These are phyloP conservation scores for Geophilus truncorum DNA, from an alignment of 2,888 invertebrate species.

Conservation along the genomic window DNA sequence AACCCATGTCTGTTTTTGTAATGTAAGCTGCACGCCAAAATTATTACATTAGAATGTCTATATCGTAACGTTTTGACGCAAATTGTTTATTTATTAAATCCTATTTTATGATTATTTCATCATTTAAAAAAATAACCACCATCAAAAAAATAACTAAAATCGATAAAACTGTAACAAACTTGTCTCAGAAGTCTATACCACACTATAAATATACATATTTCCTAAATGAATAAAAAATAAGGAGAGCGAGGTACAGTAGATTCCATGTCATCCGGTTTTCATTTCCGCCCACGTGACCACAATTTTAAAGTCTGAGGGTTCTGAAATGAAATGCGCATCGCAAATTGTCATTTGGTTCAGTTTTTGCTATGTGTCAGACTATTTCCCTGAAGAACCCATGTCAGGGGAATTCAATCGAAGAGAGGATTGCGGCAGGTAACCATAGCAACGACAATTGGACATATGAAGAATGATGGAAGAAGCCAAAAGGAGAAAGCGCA, in stretches of 20 bases:
- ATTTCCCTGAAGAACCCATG: conserved; percentile 12
- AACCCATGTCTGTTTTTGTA: too few species aligned
- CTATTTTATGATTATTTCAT: too few species aligned
- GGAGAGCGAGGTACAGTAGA: too few species aligned
- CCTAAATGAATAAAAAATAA: not conserved
- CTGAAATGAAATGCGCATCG: conserved; percentile 11
- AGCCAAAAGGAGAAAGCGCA: not conserved
- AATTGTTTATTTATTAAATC: too few species aligned
- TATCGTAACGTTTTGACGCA: too few species aligned
- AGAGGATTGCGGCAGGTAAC: conserved; percentile 2
- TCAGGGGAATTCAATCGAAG: conserved; percentile 4
- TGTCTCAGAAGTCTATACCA: too few species aligned
- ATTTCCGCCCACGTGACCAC: not conserved
- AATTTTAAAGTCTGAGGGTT: not conserved
- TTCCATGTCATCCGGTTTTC: not conserved
- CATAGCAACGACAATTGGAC: conserved; percentile 23
- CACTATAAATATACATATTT: too few species aligned
- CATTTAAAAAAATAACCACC: too few species aligned
- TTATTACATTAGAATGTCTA: too few species aligned
- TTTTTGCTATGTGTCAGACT: conserved; percentile 15
- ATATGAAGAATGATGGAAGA: conserved; percentile 15
- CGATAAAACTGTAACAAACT: too few species aligned
- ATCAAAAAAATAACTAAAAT: too few species aligned
- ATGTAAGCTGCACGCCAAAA: too few species aligned
- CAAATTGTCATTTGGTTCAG: conserved; percentile 13